A percentile compares a stretch with the other conserved stretches of the same genome.
Conservation (phyloP, 2,113 vertebrate species). For the Syngnathoides biaculeatus region DNA sequence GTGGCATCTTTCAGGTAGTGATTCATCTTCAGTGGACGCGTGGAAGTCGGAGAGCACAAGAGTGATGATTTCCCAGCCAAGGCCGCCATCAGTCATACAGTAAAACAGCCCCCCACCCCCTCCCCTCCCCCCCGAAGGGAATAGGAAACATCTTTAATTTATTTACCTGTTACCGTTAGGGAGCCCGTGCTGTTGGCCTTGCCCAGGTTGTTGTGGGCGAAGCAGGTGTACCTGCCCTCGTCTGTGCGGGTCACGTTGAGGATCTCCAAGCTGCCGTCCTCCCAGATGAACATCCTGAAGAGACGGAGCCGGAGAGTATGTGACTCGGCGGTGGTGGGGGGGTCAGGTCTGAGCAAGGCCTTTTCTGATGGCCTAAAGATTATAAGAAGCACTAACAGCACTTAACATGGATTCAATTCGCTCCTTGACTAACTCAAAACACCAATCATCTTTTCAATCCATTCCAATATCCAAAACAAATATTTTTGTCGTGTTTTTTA, state of each 20-base stretch:
- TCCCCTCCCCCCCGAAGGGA: too few relatives aligned
- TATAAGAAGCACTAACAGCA: too few relatives aligned
- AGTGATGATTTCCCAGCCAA: constrained; percentile 20
- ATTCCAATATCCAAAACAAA: neutral
- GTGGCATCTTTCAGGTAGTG: constrained; percentile 14
- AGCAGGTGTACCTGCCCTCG: constrained; percentile 90
- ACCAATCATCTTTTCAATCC: neutral
- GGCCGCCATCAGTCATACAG: constrained; percentile 18
- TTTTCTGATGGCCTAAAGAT: neutral
- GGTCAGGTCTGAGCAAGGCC: neutral
- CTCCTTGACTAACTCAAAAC: too few relatives aligned
- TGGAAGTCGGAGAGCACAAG: constrained; percentile 26
- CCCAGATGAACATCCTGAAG: constrained; percentile 85
- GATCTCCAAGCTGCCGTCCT: constrained; percentile 93
- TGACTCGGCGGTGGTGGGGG: neutral
- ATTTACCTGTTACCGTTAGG: constrained; percentile 84
- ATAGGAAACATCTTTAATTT: too few relatives aligned
- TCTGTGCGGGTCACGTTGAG: constrained; percentile 85
- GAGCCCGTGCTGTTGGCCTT: constrained; percentile 89
- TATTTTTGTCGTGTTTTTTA: neutral
- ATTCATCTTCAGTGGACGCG: constrained; percentile 31
- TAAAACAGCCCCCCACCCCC: constrained; percentile 8
- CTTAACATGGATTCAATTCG: too few relatives aligned
- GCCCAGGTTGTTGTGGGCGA: constrained; percentile 88
- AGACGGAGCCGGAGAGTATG: constrained; percentile 2